phyloP scores from a whole-genome alignment of 2,797 vertebrate species.

The Fringilla coelebs region DNA sequence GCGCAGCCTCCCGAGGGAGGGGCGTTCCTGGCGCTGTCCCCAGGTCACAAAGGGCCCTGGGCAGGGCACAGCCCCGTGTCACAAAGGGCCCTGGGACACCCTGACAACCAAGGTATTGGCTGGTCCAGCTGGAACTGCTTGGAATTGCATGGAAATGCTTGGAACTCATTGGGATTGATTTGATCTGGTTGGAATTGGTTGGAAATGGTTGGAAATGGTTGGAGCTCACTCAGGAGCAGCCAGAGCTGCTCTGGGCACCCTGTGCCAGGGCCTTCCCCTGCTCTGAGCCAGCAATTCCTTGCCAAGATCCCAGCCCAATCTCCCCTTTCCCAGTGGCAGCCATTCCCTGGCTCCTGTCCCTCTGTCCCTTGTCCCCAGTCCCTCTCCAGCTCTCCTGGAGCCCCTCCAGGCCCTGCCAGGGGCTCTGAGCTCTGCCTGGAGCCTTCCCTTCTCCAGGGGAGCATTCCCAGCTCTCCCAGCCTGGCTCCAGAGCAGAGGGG shows the following conservation, averaged over 20 bases:
- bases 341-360: too few relatives aligned
- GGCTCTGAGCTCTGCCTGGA: too few relatives aligned
- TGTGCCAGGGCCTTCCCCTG: neutral
- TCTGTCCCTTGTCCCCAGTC: too few relatives aligned
- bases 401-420: too few relatives aligned
- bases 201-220: accelerated
- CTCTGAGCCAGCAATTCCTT: neutral
- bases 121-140: accelerated
- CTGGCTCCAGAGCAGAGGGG: neutral
- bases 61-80: neutral
- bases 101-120: accelerated
- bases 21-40: neutral
- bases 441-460: too few relatives aligned
- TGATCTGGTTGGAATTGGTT: neutral
- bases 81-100: neutral
- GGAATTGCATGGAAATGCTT: too few relatives aligned
- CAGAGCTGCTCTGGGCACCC: neutral
- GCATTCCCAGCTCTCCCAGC: neutral
- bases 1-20: accelerated
- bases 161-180: neutral
- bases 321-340: neutral
- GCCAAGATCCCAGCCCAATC: neutral
- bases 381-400: too few relatives aligned
- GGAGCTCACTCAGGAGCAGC: neutral
- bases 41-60: neutral